phyloP scores from a whole-genome alignment of 1,140 invertebrate species.

The Agraylea sexmaculata region DNA sequence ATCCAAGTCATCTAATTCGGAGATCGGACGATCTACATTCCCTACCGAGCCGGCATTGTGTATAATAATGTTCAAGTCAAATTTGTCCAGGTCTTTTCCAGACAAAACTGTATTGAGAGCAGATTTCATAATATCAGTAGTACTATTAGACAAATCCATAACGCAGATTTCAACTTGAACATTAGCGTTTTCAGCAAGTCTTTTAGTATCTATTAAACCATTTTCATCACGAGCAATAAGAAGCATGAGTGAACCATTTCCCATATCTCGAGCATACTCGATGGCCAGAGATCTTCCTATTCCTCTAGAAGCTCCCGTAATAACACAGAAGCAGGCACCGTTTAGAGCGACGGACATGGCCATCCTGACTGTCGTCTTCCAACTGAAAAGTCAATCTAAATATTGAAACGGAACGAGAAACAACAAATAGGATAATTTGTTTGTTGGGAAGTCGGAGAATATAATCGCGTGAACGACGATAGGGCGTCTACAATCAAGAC shows the following conservation, averaged over 20 bases:
- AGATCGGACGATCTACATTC: conserved; percentile 49
- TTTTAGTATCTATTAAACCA: conserved; percentile 51
- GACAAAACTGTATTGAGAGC: conserved; percentile 35
- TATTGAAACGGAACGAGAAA: too few relatives aligned
- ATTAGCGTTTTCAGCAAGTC: conserved; percentile 39
- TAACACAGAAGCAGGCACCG: conserved; percentile 43
- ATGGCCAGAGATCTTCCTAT: conserved; percentile 69
- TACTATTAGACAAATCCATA: conserved; percentile 45
- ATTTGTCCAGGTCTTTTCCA: conserved; percentile 34
- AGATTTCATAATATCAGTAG: conserved; percentile 35
- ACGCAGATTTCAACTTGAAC: conserved; percentile 41
- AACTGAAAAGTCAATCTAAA: too few relatives aligned
- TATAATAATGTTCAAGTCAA: conserved; percentile 61
- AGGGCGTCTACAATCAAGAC: too few relatives aligned
- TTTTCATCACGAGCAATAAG: conserved; percentile 60
- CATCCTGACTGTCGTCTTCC: too few relatives aligned
- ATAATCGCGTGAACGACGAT: too few relatives aligned
- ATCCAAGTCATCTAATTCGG: conserved; percentile 45
- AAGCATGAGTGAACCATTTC: conserved; percentile 55
- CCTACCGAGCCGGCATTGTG: conserved; percentile 87
- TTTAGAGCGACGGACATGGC: conserved; percentile 31
- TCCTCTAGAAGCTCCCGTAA: conserved; percentile 82
- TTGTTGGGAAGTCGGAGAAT: too few relatives aligned
- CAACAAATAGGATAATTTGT: too few relatives aligned
- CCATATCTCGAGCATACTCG: conserved; percentile 50